Conservation (phyloP, 2,113 vertebrate species). For the Melanostigma gelatinosum region DNA sequence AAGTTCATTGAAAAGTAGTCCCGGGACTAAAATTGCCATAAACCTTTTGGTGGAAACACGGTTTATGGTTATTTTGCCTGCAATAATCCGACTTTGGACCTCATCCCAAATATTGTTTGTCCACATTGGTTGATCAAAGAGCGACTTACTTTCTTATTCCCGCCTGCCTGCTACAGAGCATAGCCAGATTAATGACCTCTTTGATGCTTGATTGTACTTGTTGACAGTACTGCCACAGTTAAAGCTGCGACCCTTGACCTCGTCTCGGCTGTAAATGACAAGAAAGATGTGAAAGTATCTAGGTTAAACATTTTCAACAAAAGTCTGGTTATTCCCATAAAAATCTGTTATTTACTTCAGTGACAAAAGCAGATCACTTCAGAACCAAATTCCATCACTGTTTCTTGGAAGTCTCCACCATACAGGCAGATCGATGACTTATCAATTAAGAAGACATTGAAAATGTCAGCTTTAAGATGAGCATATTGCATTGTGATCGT, state of each 20-base stretch:
- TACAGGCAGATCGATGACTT: background rate
- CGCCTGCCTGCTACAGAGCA: background rate
- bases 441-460: background rate
- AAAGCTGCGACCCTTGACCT: background rate
- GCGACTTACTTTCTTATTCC: too few species aligned
- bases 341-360: background rate
- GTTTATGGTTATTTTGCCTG: background rate
- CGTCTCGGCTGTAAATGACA: background rate
- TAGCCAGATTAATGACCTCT: background rate
- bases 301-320: background rate
- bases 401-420: background rate
- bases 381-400: background rate
- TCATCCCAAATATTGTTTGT: background rate
- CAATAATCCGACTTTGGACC: background rate
- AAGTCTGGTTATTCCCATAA: background rate
- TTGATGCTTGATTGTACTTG: background rate
- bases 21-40: background rate
- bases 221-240: background rate
- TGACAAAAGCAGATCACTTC: background rate
- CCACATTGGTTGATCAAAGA: background rate
- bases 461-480: background rate
- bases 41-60: background rate
- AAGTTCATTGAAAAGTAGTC: background rate
- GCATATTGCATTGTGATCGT: background rate
- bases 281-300: background rate